These are phyloP conservation scores for Coilia nasus DNA, from an alignment of 2,797 vertebrate species.

Conservation along the genomic window DNA sequence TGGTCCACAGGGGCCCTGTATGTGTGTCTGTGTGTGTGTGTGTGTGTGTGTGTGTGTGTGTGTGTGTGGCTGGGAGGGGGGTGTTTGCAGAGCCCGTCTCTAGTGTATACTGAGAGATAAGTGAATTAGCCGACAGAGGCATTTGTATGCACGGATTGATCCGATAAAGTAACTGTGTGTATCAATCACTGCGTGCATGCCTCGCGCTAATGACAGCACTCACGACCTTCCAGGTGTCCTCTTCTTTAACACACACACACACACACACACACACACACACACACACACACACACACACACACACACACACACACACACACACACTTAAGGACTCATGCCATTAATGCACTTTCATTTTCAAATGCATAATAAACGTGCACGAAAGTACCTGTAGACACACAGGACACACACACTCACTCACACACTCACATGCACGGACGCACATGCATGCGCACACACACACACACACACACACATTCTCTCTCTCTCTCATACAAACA, in stretches of 20 bases:
- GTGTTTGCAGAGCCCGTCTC: background rate
- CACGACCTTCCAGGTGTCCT: constrained; percentile 62
- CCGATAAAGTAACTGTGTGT: constrained; percentile 67
- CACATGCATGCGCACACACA: constrained; percentile 43
- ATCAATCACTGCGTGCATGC: constrained; percentile 64
- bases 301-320: constrained; percentile 1
- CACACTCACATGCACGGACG: constrained; percentile 39
- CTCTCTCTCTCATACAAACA: too few relatives aligned
- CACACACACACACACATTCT: background rate
- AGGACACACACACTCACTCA: constrained; percentile 42
- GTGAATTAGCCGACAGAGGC: constrained; percentile 51
- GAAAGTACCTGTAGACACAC: background rate
- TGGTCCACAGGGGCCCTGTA: constrained; percentile 34
- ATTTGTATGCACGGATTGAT: constrained; percentile 69
- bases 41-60: background rate
- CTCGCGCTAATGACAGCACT: constrained; percentile 46
- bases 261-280: constrained; percentile 47
- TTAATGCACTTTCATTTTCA: constrained; percentile 8
- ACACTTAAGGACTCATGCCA: constrained; percentile 18
- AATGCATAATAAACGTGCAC: background rate
- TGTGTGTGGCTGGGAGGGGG: background rate
- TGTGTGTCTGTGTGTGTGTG: constrained; percentile 56
- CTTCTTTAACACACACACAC: constrained; percentile 37
- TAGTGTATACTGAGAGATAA: background rate
- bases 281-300: constrained; percentile 32